phyloP scores from a whole-genome alignment of 53 echinoderm and acorn worm species.

The Paracentrotus lividus region DNA sequence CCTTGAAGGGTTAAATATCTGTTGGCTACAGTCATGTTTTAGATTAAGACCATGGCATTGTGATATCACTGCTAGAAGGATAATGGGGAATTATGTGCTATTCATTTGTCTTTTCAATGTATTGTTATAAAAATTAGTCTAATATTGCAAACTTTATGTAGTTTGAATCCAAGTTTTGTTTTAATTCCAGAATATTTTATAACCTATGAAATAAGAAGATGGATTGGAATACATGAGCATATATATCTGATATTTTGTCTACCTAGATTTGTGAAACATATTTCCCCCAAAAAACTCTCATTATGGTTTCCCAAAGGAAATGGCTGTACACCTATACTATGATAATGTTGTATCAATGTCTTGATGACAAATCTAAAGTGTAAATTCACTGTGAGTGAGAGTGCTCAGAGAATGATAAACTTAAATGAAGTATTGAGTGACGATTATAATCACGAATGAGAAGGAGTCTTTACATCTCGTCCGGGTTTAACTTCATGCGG shows the following conservation, averaged over 20 bases:
- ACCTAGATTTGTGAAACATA: neutral
- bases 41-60: conserved; percentile 14
- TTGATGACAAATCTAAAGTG: neutral
- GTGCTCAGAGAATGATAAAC: conserved; percentile 4
- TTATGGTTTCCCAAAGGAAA: neutral
- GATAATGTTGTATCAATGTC: neutral
- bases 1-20: neutral
- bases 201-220: neutral
- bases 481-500: neutral
- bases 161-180: too few species aligned
- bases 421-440: neutral
- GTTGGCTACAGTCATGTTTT: neutral
- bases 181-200: too few species aligned
- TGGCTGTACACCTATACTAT: neutral
- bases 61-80: neutral
- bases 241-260: neutral
- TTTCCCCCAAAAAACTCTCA: neutral
- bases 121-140: neutral
- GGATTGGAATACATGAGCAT: neutral
- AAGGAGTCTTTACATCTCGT: neutral
- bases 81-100: neutral
- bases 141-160: neutral
- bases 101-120: neutral
- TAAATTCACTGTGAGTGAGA: neutral
- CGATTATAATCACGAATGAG: conserved; percentile 6